These are phyloP conservation scores for Heliconius ismenius DNA, from an alignment of 2,888 invertebrate genomes.

Conservation along the genomic window DNA sequence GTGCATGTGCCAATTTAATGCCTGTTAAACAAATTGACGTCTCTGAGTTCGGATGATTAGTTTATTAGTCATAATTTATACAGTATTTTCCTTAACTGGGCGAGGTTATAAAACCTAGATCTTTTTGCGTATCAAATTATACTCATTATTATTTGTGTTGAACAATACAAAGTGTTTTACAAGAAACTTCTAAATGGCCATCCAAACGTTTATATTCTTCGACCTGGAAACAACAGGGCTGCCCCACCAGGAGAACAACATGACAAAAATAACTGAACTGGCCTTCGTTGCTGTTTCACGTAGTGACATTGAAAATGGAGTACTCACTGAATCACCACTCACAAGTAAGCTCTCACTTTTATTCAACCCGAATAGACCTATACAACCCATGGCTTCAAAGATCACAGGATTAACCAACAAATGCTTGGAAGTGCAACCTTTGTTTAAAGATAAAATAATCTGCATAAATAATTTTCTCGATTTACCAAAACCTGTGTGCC, in stretches of 20 bases:
- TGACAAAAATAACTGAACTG: constrained; percentile 86
- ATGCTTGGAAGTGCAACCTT: constrained; percentile 82
- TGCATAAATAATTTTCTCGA: constrained; percentile 85
- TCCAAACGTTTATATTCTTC: constrained; percentile 85
- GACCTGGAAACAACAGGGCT: constrained; percentile 89
- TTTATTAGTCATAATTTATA: background rate
- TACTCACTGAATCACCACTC: constrained; percentile 76
- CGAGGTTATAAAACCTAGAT: background rate
- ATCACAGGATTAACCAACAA: constrained; percentile 85
- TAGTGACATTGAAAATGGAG: constrained; percentile 65
- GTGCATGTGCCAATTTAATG: background rate
- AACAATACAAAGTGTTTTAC: background rate
- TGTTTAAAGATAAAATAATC: constrained; percentile 82
- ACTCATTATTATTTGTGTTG: background rate
- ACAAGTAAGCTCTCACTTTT: constrained; percentile 87
- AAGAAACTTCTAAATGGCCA: constrained; percentile 45
- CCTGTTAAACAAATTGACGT: background rate
- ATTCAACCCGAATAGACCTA: constrained; percentile 84
- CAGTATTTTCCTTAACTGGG: background rate
- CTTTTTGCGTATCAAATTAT: background rate
- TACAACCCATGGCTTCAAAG: constrained; percentile 66
- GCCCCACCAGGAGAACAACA: constrained; percentile 76
- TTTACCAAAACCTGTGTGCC: constrained; percentile 86
- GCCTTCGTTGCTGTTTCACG: constrained; percentile 84
- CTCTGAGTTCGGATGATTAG: background rate